Conservation (phyloP, 2,797 vertebrate genomes). For the Coluber constrictor region DNA sequence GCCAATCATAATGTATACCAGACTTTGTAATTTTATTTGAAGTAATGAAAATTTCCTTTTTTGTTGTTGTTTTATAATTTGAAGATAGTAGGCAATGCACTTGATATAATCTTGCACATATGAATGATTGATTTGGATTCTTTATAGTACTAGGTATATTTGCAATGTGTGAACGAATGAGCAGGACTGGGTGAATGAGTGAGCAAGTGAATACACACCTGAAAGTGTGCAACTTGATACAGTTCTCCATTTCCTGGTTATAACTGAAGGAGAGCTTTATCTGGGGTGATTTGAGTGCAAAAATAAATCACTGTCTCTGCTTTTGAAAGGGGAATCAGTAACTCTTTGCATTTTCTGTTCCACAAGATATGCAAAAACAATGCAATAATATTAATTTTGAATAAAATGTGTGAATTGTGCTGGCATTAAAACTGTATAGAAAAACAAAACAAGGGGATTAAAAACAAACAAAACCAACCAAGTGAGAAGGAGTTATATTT, state of each 20-base stretch:
- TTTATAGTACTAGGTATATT: conserved; percentile 48
- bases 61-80: conserved; percentile 68
- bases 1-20: conserved; percentile 61
- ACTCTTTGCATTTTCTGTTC: conserved; percentile 82
- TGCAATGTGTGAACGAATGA: conserved; percentile 57
- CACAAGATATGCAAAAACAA: conserved; percentile 99
- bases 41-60: conserved; percentile 57
- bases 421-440: conserved; percentile 80
- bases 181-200: conserved; percentile 43
- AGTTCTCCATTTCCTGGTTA: conserved; percentile 52
- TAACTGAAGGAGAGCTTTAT: conserved; percentile 58
- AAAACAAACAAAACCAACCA: conserved; percentile 38
- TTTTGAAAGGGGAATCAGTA: conserved; percentile 75
- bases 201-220: conserved; percentile 28
- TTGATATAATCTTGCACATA: conserved; percentile 67
- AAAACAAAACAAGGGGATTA: conserved; percentile 58
- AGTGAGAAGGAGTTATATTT: conserved; percentile 70
- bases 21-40: conserved; percentile 66
- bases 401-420: conserved; percentile 77
- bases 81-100: conserved; percentile 66
- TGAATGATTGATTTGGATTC: conserved; percentile 62
- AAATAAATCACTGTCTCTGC: conserved; percentile 74
- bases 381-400: conserved; percentile 96
- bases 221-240: conserved; percentile 60
- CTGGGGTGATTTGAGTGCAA: conserved; percentile 68